Percentiles rank a stretch among this genome's conserved stretches.
Evolutionary conservation across 2,113 vertebrate genomes (phyloP).

Genomic region (Myanophis thanlyinensis): DNA sequence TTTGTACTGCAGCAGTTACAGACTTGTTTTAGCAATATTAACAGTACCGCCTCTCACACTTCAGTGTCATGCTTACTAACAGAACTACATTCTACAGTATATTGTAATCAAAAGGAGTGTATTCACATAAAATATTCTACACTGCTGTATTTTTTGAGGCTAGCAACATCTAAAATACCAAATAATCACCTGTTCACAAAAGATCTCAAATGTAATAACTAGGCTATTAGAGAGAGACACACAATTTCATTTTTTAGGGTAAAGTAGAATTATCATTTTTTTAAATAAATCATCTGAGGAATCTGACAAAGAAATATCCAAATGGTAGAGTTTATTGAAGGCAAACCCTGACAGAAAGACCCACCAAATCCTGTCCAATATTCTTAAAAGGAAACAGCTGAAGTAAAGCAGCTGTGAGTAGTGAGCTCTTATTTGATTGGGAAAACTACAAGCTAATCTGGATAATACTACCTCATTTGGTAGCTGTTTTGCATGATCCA

Average conservation of each 20-base stretch:
- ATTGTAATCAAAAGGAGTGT: slow-evolving; percentile 4
- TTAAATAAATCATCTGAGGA: neutral
- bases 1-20: neutral
- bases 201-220: neutral
- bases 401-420: neutral
- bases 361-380: neutral
- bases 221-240: neutral
- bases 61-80: neutral
- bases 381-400: slow-evolving; percentile 6
- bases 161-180: neutral
- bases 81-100: slow-evolving; percentile 1
- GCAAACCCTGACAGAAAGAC: neutral
- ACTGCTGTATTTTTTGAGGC: neutral
- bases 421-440: neutral
- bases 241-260: slow-evolving; percentile 7
- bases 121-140: slow-evolving; percentile 36
- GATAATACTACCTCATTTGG: neutral
- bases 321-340: neutral
- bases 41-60: slow-evolving; percentile 10
- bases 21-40: neutral
- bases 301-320: slow-evolving; percentile 12
- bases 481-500: neutral
- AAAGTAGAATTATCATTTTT: neutral
- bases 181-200: neutral
- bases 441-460: neutral